Conservation (phyloP, 2,888 invertebrate genomes). For the Amphipoea lucens region DNA sequence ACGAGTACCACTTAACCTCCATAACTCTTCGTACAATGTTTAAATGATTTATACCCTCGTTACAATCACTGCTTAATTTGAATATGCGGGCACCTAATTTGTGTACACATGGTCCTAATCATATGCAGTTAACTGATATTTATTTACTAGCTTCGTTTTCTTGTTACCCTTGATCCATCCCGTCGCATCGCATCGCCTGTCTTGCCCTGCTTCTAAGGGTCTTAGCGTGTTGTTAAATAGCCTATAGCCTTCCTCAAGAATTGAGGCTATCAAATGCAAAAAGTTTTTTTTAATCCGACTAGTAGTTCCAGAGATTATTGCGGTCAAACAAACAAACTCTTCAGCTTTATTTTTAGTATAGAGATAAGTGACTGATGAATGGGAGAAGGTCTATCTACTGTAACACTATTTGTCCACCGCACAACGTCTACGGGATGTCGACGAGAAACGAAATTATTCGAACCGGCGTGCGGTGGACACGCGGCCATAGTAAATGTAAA, state of each 20-base stretch:
- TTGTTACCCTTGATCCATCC: no score
- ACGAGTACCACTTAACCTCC: conserved; percentile 55
- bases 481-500: neutral
- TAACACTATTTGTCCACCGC: neutral
- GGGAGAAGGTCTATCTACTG: no score
- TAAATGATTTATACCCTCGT: conserved; percentile 67
- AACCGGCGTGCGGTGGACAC: neutral
- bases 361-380: neutral
- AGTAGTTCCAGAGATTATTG: neutral
- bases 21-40: conserved; percentile 38
- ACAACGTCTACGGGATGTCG: neutral
- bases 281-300: no score
- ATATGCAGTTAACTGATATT: conserved; percentile 48
- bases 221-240: neutral
- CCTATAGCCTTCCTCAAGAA: no score
- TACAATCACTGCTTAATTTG: conserved; percentile 63
- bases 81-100: conserved; percentile 67
- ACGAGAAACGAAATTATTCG: neutral
- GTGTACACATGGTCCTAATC: conserved; percentile 48
- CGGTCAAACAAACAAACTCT: neutral
- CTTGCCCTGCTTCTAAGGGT: no score
- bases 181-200: no score
- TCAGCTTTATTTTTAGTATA: neutral
- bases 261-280: no score
- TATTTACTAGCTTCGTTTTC: conserved; percentile 33